Conservation (phyloP, 2,888 invertebrate genomes). For the Eurytoma adleriae region DNA sequence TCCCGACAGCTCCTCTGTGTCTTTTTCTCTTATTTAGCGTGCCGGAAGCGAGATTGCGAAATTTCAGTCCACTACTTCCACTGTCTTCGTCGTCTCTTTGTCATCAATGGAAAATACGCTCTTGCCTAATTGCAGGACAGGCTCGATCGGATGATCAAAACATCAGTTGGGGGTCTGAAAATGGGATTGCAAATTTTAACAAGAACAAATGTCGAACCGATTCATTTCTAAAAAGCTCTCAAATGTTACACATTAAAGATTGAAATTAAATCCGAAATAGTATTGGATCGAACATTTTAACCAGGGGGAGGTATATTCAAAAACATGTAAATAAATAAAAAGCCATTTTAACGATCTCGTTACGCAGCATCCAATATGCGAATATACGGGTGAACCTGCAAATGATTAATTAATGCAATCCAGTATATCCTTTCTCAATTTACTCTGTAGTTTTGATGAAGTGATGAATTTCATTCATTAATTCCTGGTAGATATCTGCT, state of each 20-base stretch:
- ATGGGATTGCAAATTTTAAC: too few relatives aligned
- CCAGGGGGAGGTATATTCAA: too few relatives aligned
- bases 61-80: conserved; percentile 11
- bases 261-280: too few relatives aligned
- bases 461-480: background rate
- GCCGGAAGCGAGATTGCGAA: conserved; percentile 24
- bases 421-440: background rate
- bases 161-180: too few relatives aligned
- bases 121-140: background rate
- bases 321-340: too few relatives aligned
- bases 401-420: conserved; percentile 26
- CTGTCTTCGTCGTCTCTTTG: background rate
- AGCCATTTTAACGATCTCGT: conserved; percentile 27
- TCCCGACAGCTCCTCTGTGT: background rate
- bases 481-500: background rate
- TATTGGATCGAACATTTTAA: too few relatives aligned
- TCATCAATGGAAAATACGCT: too few relatives aligned
- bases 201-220: too few relatives aligned
- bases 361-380: background rate
- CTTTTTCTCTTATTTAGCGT: conserved; percentile 20
- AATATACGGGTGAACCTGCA: background rate
- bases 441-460: conserved; percentile 13
- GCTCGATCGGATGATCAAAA: background rate
- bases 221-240: too few relatives aligned
- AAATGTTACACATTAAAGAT: too few relatives aligned